Evolutionary conservation across 1,140 invertebrate species (phyloP).

Genomic region (Eriosoma lanigerum): DNA sequence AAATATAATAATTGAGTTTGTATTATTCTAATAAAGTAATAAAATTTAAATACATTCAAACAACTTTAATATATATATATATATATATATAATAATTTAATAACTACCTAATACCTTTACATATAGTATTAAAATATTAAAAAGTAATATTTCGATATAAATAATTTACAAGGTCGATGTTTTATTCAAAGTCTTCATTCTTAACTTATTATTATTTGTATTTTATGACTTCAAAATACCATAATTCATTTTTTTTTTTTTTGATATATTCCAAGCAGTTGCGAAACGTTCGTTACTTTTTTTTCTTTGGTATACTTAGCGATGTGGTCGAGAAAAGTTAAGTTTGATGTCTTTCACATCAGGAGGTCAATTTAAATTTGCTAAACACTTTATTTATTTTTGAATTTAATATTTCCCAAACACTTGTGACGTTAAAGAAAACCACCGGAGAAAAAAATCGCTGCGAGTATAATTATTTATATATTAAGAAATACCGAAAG

Average conservation of each 20-base stretch:
- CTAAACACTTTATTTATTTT: conserved; percentile 24
- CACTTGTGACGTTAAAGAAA: background rate
- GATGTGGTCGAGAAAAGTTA: background rate
- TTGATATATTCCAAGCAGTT: background rate
- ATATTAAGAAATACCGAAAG: no score
- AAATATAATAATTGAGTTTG: no score
- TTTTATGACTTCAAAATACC: background rate
- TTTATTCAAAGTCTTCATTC: background rate
- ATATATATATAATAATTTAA: no score
- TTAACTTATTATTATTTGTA: background rate
- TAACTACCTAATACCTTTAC: background rate
- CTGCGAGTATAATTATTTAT: no score
- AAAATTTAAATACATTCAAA: conserved; percentile 3
- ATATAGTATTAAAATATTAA: background rate
- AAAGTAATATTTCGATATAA: background rate
- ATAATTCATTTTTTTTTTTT: conserved; percentile 18
- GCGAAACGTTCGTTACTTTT: background rate
- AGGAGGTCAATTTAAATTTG: conserved; percentile 20
- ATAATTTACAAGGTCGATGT: background rate
- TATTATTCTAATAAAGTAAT: background rate
- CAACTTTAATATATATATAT: no score
- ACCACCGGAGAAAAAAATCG: background rate
- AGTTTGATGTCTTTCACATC: conserved; percentile 30
- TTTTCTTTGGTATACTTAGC: background rate
- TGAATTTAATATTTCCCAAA: background rate